Conservation (phyloP, 53 echinoderm and acorn worm species). For the Paracentrotus lividus region DNA sequence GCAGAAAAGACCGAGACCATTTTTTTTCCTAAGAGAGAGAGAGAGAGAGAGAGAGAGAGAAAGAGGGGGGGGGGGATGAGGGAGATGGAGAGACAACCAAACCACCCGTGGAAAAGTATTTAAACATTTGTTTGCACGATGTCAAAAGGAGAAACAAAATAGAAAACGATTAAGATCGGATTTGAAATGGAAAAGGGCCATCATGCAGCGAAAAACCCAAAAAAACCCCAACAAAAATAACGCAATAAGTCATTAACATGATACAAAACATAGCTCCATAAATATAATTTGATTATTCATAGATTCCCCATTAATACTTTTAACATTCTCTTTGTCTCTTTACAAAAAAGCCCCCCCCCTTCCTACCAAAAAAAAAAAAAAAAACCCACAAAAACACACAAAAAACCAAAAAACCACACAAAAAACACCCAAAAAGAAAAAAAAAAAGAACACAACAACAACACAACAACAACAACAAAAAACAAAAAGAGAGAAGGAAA, state of each 20-base stretch:
- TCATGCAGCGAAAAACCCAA: background rate
- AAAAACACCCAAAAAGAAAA: too few relatives aligned
- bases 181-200: background rate
- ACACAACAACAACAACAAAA: background rate
- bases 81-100: too few relatives aligned
- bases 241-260: background rate
- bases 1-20: background rate
- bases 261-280: background rate
- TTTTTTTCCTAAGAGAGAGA: background rate
- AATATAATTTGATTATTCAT: too few relatives aligned
- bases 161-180: background rate
- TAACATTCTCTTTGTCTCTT: too few relatives aligned
- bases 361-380: too few relatives aligned
- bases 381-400: too few relatives aligned
- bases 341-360: too few relatives aligned
- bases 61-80: background rate
- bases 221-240: too few relatives aligned
- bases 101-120: conserved; percentile 8
- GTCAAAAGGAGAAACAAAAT: background rate
- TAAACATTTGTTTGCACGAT: conserved; percentile 19
- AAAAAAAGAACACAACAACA: too few relatives aligned
- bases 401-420: too few relatives aligned
- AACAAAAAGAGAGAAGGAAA: background rate
- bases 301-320: background rate
- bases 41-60: background rate